Base-by-base conservation (phyloP, 1,140 invertebrate species). In the Nebria ingens region DNA sequence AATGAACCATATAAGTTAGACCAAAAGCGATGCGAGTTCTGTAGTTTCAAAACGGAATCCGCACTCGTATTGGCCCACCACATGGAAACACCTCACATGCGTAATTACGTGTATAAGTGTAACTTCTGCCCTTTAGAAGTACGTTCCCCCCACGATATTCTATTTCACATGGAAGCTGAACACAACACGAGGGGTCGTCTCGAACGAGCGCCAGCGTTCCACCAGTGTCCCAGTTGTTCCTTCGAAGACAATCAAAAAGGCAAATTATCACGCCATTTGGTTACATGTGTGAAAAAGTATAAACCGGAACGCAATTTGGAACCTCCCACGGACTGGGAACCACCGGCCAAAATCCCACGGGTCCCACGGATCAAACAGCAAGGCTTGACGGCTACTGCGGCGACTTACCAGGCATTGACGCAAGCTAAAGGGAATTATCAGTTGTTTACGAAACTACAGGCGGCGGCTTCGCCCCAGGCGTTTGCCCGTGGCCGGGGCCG, bases 171-270 rank as follows among this genome's bases (percentile, higher is more conserved):
- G 87, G 87, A 94, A 64, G 83, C 84, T 0, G 82, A 90, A 63
- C 93, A 98, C 69, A 86, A 85, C 61, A 84, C 89, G 11, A 77
- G 84, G 54, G 89, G 87, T 11, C 80, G 86, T 57, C 71, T 96
- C 34, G 90, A 94, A 62, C 79, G 88, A 54, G 89, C 91, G 6
- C 84, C 87, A 23, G 83, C 88, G 0, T 89, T 89, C 67, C 93
- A 93, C 72, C 90, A 95, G 64, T 97, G 93, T 71, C 84, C 89
- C 0, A 89, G 93, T 65, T 97, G 94, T 77, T 86, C 90, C 1
- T 97, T 94, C 66, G 93, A 97, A 69, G 91, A 94, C 63, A 93
- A 93, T 67, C 87, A 90, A 55, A 96, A 95, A 71, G 87, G 88
- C n/a, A 94, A 95, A 74, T 72, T 96, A 52, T 90, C 85, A 0